A percentile compares a stretch with the other conserved stretches of the same genome.
phyloP scores from a whole-genome alignment of 2,888 invertebrate genomes.

The Cantharis nigra region DNA sequence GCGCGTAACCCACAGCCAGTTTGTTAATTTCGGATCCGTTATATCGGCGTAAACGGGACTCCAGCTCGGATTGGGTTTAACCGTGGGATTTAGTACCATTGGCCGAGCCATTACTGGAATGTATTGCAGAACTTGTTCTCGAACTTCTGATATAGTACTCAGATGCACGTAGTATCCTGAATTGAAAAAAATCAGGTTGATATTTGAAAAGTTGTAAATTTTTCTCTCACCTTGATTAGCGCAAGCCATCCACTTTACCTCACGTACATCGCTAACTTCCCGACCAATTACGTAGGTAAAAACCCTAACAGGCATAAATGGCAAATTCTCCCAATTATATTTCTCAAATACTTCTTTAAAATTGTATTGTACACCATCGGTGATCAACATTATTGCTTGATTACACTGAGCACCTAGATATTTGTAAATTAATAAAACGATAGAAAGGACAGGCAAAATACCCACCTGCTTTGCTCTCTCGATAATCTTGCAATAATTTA shows the following conservation, averaged over 20 bases:
- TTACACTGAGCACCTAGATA: slow-evolving; percentile 65
- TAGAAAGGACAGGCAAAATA: background rate
- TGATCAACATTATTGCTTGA: slow-evolving; percentile 97
- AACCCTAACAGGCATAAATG: slow-evolving; percentile 86
- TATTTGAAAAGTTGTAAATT: background rate
- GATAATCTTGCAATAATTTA: slow-evolving; percentile 67
- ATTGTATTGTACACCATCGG: slow-evolving; percentile 97
- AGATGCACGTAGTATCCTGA: slow-evolving; percentile 93
- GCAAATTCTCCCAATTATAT: slow-evolving; percentile 80
- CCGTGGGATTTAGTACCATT: slow-evolving; percentile 81
- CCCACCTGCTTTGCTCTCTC: slow-evolving; percentile 46
- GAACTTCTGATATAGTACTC: slow-evolving; percentile 94
- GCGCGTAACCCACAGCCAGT: slow-evolving; percentile 86
- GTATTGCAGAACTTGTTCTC: slow-evolving; percentile 94
- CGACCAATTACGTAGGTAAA: slow-evolving; percentile 94
- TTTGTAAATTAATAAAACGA: background rate
- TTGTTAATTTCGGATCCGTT: slow-evolving; percentile 88
- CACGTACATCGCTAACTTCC: slow-evolving; percentile 84
- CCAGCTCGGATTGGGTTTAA: slow-evolving; percentile 90
- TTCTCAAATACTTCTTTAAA: slow-evolving; percentile 90
- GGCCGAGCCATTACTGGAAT: slow-evolving; percentile 97
- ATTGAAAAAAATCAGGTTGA: slow-evolving; percentile 15
- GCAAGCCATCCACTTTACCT: slow-evolving; percentile 98
- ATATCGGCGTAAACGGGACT: slow-evolving; percentile 95
- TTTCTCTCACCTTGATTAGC: slow-evolving; percentile 76